Base-by-base conservation (phyloP, 2,113 vertebrate species). In the Oplegnathus fasciatus region DNA sequence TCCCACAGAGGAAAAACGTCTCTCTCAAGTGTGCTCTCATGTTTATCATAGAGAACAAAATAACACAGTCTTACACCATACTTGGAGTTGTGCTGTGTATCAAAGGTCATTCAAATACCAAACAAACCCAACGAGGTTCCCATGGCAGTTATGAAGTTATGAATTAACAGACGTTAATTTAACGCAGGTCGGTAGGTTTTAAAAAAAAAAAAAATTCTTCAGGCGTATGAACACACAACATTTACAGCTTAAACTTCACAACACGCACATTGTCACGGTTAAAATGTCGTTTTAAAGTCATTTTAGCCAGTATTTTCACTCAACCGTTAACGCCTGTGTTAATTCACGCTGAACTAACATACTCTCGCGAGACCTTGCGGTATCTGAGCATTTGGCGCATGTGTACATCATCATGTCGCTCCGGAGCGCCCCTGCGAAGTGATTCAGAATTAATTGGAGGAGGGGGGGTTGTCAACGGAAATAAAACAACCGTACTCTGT, bases 31-130 rank as follows among this genome's bases (percentile, higher is more conserved):
- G 34, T 30, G 15, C 1, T 9, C 28, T 40, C 78, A 86, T 87
- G 73, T 72, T 89, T 74, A 11, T 46, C 5, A 40, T 28, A n/a
- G 5, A 52, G 13, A 50, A 74, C 5, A 22, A 54, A 62, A 0
- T 2, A 24, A 6, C 24, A 48, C 50, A 14, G 40, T 24, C 40
- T 71, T 20, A 17, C 44, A 58, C 28, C 11, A 44, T 58, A 40
- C 28, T 30, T 34, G 8, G 34, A 66, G 20, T 17, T 52, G 46
- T 48, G 22, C 52, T 57, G 57, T 4, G 34, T 30, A 5, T 18
- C 75, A 86, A 88, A 91, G 90, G 87, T 92, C 88, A 46, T 30
- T 37, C 1, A 30, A 37, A 75, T 15, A 80, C 34, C 6, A 75
- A 61, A 58, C 26, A 46, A 50, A 42, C 17, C 14, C 15, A 32